These are phyloP conservation scores for Apomyelois bistriatella DNA, from an alignment of 2,888 invertebrate species.

Conservation along the genomic window DNA sequence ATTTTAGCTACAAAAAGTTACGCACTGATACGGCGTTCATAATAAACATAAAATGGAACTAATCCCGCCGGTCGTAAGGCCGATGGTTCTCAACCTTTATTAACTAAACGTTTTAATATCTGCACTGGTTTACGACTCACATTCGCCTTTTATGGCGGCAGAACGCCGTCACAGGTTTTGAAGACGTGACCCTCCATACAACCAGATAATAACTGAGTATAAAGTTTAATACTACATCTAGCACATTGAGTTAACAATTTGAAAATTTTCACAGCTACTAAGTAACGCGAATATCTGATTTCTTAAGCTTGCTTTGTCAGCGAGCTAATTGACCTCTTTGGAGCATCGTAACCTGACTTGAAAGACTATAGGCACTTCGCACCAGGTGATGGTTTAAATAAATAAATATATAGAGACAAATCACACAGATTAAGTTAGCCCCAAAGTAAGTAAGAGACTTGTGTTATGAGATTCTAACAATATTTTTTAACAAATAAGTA, in stretches of 20 bases:
- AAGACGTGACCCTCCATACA: conserved; percentile 1
- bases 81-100: conserved; percentile 10
- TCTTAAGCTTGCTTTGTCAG: too few relatives aligned
- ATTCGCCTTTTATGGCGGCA: conserved; percentile 1
- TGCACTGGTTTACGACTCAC: conserved; percentile 5
- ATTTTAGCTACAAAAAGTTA: neutral
- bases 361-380: too few relatives aligned
- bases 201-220: neutral
- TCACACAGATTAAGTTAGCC: too few relatives aligned
- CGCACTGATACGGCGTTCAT: neutral
- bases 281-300: too few relatives aligned
- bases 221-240: neutral
- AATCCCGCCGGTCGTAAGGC: conserved; percentile 1
- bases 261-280: too few relatives aligned
- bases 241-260: neutral
- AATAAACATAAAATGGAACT: conserved; percentile 6
- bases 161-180: conserved; percentile 1
- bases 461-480: too few relatives aligned
- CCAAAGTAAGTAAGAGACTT: too few relatives aligned
- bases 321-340: too few relatives aligned
- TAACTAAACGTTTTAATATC: conserved; percentile 12
- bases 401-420: too few relatives aligned
- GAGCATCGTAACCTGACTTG: too few relatives aligned
- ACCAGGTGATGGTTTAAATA: too few relatives aligned
- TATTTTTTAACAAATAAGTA: too few relatives aligned